phyloP scores from a whole-genome alignment of 2,113 vertebrate species.

The Mesoclemmys tuberculata region DNA sequence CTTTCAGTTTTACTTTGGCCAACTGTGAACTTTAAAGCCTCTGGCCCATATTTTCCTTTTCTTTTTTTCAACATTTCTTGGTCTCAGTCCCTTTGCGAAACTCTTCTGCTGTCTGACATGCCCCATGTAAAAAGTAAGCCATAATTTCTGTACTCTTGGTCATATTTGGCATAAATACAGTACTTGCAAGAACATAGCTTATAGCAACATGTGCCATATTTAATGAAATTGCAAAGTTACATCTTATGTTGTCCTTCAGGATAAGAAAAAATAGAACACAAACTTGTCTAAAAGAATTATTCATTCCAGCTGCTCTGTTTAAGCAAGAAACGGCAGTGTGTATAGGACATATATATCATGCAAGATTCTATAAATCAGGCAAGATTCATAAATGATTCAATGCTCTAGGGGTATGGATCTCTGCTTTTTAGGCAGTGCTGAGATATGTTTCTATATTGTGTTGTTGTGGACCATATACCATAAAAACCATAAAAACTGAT shows the following conservation, averaged over 20 bases:
- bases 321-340: neutral
- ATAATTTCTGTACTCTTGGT: conserved; percentile 63
- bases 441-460: neutral
- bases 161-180: conserved; percentile 70
- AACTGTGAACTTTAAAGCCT: conserved; percentile 64
- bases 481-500: neutral
- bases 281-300: conserved; percentile 47
- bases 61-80: conserved; percentile 50
- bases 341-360: neutral
- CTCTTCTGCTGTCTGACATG: conserved; percentile 61
- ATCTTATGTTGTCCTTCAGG: conserved; percentile 64
- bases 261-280: conserved; percentile 43
- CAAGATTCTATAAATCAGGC: neutral
- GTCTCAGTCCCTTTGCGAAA: conserved; percentile 63
- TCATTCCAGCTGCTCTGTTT: neutral
- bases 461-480: neutral
- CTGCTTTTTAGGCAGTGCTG: neutral
- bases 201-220: conserved; percentile 65
- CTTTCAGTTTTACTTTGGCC: conserved; percentile 51
- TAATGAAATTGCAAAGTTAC: conserved; percentile 52
- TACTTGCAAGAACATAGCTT: conserved; percentile 60
- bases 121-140: conserved; percentile 62
- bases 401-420: neutral
- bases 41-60: conserved; percentile 61
- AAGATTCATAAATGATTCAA: neutral